These are phyloP conservation scores for Periparus ater DNA, from an alignment of 2,797 vertebrate genomes.

Conservation along the genomic window DNA sequence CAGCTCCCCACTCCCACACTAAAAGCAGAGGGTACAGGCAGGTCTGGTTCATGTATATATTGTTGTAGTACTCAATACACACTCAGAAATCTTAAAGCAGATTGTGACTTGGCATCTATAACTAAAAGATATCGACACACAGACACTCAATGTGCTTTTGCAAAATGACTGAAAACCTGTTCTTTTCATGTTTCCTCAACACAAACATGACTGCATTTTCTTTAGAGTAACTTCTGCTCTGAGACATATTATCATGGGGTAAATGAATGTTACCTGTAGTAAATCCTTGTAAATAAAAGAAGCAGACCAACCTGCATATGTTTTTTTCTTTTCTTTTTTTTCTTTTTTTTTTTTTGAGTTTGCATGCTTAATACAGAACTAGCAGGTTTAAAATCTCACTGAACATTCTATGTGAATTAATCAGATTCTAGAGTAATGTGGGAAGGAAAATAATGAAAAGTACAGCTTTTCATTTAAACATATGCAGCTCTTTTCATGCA, in stretches of 20 bases:
- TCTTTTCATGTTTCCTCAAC: slow-evolving; percentile 66
- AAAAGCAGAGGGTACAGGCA: slow-evolving; percentile 35
- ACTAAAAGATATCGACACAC: slow-evolving; percentile 68
- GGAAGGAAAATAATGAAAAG: slow-evolving; percentile 72
- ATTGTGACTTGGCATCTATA: slow-evolving; percentile 64
- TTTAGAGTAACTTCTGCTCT: slow-evolving; percentile 52
- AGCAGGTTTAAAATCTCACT: slow-evolving; percentile 72
- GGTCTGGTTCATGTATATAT: slow-evolving; percentile 40
- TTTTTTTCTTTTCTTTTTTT: not conserved
- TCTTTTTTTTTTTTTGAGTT: slow-evolving; percentile 31
- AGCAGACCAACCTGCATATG: slow-evolving; percentile 69
- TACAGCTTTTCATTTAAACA: slow-evolving; percentile 75
- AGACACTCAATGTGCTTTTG: slow-evolving; percentile 64
- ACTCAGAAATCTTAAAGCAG: slow-evolving; percentile 62
- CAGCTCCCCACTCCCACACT: not conserved
- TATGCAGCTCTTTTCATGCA: slow-evolving; percentile 75
- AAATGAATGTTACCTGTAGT: slow-evolving; percentile 63
- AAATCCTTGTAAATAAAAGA: slow-evolving; percentile 70
- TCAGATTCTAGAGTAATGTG: slow-evolving; percentile 61
- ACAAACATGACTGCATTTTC: slow-evolving; percentile 59
- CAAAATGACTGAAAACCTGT: slow-evolving; percentile 74
- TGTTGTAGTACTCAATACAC: slow-evolving; percentile 8
- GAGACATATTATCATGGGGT: slow-evolving; percentile 38
- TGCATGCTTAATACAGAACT: slow-evolving; percentile 76
- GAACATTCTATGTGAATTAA: slow-evolving; percentile 70